Conservation (phyloP, 2,113 vertebrate species). For the Trogon melanurus region DNA sequence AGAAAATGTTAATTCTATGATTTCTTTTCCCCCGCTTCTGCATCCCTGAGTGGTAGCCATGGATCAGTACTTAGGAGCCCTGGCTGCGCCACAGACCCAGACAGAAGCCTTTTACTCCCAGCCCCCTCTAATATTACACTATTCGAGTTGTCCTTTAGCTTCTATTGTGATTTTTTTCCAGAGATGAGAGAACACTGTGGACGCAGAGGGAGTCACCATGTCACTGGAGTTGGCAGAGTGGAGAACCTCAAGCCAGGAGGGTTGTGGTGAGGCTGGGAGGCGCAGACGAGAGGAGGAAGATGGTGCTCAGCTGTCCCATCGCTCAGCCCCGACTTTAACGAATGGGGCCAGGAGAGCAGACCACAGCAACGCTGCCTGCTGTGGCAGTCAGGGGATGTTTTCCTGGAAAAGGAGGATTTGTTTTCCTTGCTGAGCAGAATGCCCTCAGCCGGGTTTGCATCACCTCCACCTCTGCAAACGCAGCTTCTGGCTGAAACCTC, state of each 20-base stretch:
- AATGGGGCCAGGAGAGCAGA: not conserved
- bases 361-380: not conserved
- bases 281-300: not conserved
- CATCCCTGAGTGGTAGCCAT: not conserved
- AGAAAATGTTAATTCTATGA: not conserved
- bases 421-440: not conserved
- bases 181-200: slow-evolving; percentile 23
- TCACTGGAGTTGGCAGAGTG: slow-evolving; percentile 40
- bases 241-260: slow-evolving; percentile 4
- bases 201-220: not conserved
- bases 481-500: not conserved
- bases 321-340: not conserved
- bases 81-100: not conserved
- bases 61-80: not conserved
- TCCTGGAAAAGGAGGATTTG: not conserved
- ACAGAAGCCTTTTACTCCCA: not conserved
- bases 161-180: not conserved
- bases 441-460: not conserved
- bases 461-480: not conserved
- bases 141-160: slow-evolving; percentile 34
- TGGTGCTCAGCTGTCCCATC: not conserved
- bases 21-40: not conserved
- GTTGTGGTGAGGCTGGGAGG: not conserved
- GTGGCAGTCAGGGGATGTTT: not conserved
- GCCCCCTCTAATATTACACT: not conserved